A percentile compares a stretch with the other conserved stretches of the same genome.
Evolutionary conservation across 1,140 invertebrate species (phyloP).

Genomic region (Drosophila nannoptera): DNA sequence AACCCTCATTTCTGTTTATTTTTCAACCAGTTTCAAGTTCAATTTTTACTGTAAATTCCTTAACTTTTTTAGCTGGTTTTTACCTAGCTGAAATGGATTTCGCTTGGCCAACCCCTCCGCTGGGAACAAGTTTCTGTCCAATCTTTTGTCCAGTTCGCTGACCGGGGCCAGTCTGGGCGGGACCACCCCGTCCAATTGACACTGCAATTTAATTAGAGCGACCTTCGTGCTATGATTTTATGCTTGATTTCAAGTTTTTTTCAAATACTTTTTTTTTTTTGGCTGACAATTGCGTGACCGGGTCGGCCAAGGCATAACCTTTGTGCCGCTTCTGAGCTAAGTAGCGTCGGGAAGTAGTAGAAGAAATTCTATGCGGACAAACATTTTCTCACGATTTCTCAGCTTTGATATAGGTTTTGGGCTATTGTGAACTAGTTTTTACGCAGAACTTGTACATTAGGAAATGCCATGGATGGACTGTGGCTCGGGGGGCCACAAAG

Average conservation of each 20-base stretch:
- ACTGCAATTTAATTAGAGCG: constrained; percentile 75
- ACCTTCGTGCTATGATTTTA: constrained; percentile 61
- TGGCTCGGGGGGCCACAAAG: constrained; percentile 41
- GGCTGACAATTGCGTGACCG: constrained; percentile 55
- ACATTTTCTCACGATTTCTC: constrained; percentile 74
- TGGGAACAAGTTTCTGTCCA: constrained; percentile 47
- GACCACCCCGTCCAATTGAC: constrained; percentile 59
- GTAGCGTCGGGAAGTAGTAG: constrained; percentile 35
- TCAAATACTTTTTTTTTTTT: neutral
- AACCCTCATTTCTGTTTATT: constrained; percentile 2
- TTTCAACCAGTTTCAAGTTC: constrained; percentile 17
- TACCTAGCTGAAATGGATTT: constrained; percentile 14
- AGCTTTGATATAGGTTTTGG: constrained; percentile 46
- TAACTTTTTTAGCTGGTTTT: neutral
- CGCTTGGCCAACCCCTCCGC: constrained; percentile 8
- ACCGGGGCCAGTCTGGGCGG: constrained; percentile 14
- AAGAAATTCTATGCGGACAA: constrained; percentile 51
- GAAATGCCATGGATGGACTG: constrained; percentile 19
- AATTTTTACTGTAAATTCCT: constrained; percentile 11
- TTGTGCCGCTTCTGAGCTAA: constrained; percentile 66
- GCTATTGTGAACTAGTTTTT: constrained; percentile 63
- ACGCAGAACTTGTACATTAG: constrained; percentile 67
- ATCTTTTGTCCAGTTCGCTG: constrained; percentile 46
- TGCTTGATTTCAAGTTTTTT: constrained; percentile 65
- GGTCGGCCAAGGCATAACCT: constrained; percentile 62